A percentile compares a stretch with the other conserved stretches of the same genome.
Conservation (phyloP, 2,797 vertebrate genomes). For the Coluber constrictor region DNA sequence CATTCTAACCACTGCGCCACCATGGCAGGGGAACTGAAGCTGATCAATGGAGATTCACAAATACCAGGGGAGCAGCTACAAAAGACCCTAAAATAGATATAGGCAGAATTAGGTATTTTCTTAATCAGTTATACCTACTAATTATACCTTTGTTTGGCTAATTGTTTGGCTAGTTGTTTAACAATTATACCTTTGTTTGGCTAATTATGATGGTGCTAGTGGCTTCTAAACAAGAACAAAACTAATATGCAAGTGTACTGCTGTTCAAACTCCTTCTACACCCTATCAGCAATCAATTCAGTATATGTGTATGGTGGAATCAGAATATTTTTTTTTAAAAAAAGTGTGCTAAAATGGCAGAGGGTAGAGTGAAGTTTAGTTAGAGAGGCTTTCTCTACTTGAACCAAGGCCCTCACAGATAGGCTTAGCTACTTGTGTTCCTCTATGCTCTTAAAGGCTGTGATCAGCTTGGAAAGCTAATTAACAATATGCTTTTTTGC, state of each 20-base stretch:
- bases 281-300: not conserved
- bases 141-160: not conserved
- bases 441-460: not conserved
- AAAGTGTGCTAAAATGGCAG: not conserved
- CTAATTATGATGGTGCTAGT: not conserved
- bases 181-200: not conserved
- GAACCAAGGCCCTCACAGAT: not conserved
- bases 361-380: not conserved
- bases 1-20: no score
- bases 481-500: not conserved
- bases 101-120: not conserved
- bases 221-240: not conserved
- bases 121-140: not conserved
- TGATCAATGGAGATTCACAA: not conserved
- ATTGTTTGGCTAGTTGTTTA: not conserved
- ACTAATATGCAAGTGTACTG: not conserved
- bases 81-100: not conserved
- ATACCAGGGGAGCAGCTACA: not conserved
- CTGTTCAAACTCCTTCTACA: not conserved
- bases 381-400: not conserved
- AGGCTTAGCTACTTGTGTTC: not conserved
- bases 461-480: not conserved
- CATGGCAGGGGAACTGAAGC: not conserved
- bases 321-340: not conserved
- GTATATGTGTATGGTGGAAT: not conserved